Percentiles rank a stretch among this genome's conserved stretches.
phyloP scores from a whole-genome alignment of 2,113 vertebrate species.

The Leiothrix lutea region DNA sequence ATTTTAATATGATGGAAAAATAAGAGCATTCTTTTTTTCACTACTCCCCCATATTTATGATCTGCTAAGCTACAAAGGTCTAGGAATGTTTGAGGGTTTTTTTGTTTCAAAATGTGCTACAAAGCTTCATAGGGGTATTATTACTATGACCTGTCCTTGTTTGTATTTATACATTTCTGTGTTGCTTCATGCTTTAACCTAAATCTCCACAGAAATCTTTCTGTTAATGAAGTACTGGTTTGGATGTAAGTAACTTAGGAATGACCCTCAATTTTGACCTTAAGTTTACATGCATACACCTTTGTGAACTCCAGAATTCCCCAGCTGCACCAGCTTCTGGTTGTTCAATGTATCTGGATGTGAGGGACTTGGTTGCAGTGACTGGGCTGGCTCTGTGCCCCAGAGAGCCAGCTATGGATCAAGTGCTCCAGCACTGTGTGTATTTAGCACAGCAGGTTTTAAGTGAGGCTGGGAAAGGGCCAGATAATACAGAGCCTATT shows the following conservation, averaged over 20 bases:
- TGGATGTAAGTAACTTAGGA: neutral
- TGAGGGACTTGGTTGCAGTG: neutral
- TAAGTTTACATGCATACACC: neutral
- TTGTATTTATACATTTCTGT: neutral
- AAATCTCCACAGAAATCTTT: neutral
- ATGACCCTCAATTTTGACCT: neutral
- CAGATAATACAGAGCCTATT: neutral
- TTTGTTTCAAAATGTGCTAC: neutral
- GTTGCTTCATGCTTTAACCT: neutral
- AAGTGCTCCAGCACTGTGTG: neutral
- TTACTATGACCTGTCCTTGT: neutral
- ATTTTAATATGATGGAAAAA: neutral
- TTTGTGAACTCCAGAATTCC: neutral
- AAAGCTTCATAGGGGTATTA: neutral
- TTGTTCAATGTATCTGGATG: neutral
- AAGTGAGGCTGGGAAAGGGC: neutral
- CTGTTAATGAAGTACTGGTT: neutral
- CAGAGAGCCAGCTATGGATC: rapidly evolving
- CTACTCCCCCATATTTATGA: neutral
- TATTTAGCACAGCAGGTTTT: neutral
- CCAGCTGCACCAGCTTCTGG: neutral
- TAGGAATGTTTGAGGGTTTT: neutral
- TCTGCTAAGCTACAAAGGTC: neutral
- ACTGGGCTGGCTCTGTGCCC: neutral
- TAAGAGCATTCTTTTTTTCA: neutral